A percentile compares a stretch with the other conserved stretches of the same genome.
Evolutionary conservation across 2,888 invertebrate species (phyloP).

Genomic region (Xiphydria camelus): DNA sequence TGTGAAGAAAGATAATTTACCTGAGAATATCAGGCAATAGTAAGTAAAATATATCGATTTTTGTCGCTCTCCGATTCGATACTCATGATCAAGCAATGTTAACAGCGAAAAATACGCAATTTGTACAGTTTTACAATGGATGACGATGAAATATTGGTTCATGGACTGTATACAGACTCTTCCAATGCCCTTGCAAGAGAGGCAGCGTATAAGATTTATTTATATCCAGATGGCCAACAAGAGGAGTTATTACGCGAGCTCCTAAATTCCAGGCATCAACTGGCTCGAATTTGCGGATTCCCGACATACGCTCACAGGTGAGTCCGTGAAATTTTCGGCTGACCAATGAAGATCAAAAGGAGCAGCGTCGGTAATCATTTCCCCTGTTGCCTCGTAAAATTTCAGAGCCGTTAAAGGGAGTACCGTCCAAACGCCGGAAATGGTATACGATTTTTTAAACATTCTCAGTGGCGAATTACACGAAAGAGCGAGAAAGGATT

Average conservation of each 20-base stretch:
- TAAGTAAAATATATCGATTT: conserved; percentile 62
- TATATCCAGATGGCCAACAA: conserved; percentile 78
- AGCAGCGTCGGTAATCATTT: too few relatives aligned
- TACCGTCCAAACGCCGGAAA: conserved; percentile 79
- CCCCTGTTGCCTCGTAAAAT: too few relatives aligned
- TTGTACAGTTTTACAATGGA: conserved; percentile 64
- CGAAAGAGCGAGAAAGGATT: conserved; percentile 74
- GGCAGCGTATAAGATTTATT: conserved; percentile 83
- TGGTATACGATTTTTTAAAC: conserved; percentile 80
- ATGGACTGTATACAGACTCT: conserved; percentile 83
- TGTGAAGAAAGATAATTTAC: conserved; percentile 69
- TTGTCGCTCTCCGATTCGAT: too few relatives aligned
- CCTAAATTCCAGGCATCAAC: conserved; percentile 72
- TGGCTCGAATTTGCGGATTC: conserved; percentile 90
- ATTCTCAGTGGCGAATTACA: conserved; percentile 72
- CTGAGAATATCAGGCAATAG: conserved; percentile 73
- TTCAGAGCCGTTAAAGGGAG: conserved; percentile 83
- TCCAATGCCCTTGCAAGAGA: conserved; percentile 79
- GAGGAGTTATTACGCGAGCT: conserved; percentile 74
- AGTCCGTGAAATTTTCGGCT: conserved; percentile 14
- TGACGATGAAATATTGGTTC: conserved; percentile 75
- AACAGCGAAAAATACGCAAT: neutral
- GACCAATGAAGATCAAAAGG: too few relatives aligned
- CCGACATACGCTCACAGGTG: conserved; percentile 82
- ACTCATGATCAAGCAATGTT: too few relatives aligned